Percentiles rank a stretch among this genome's conserved stretches.
Evolutionary conservation across 1,140 invertebrate species (phyloP).

Genomic region (Planococcus citri): DNA sequence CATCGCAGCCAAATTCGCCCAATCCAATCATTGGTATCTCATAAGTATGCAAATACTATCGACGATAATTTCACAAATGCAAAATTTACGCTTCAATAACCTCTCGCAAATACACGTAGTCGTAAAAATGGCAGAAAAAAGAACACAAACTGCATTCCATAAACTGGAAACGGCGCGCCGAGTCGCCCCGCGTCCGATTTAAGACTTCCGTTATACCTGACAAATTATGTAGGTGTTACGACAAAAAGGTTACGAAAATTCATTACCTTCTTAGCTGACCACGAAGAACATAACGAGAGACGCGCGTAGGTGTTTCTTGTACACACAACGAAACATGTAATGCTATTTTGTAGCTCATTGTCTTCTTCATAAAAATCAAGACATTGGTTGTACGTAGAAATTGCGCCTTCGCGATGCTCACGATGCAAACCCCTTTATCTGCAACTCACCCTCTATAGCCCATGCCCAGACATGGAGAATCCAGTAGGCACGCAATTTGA

Average conservation of each 20-base stretch:
- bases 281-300: background rate
- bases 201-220: slow-evolving; percentile 14
- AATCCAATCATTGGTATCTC: no score
- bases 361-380: background rate
- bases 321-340: background rate
- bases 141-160: background rate
- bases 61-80: background rate
- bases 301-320: background rate
- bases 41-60: background rate
- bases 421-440: no score
- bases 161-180: slow-evolving; percentile 13
- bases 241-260: slow-evolving; percentile 11
- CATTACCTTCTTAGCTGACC: slow-evolving; percentile 3
- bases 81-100: background rate
- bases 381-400: no score
- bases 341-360: background rate
- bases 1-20: no score
- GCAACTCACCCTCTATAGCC: background rate
- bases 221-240: slow-evolving; percentile 19
- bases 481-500: background rate
- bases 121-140: background rate
- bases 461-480: background rate
- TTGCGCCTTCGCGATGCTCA: no score
- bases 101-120: background rate
- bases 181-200: no score